phyloP scores from a whole-genome alignment of 2,113 vertebrate species.

The Eulemur rufifrons region DNA sequence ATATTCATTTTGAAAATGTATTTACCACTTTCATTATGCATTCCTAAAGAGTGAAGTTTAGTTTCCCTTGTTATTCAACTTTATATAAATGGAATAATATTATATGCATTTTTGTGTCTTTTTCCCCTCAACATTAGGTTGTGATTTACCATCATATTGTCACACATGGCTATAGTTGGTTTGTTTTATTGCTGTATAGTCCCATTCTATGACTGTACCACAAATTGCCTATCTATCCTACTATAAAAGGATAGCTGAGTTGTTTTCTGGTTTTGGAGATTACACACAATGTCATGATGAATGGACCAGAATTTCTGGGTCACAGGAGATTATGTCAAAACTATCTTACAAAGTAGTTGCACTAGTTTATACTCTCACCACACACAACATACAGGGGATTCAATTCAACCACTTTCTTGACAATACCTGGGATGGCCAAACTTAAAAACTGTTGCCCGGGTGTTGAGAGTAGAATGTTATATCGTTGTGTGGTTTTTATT shows the following conservation, averaged over 20 bases:
- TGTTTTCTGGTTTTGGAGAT: neutral
- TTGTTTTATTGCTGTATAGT: neutral
- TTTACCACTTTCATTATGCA: neutral
- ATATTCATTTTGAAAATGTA: neutral
- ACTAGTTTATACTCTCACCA: neutral
- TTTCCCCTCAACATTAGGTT: neutral
- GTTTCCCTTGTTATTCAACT: neutral
- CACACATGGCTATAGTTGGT: neutral
- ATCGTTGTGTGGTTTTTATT: neutral
- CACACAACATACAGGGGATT: neutral
- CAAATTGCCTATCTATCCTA: neutral
- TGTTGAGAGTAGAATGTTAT: neutral
- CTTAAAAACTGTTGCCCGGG: neutral
- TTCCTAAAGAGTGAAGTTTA: neutral
- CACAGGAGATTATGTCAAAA: neutral
- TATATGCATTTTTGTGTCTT: neutral
- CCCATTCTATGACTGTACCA: neutral
- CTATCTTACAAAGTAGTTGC: neutral
- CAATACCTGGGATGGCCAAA: neutral
- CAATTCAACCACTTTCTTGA: neutral
- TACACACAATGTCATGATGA: neutral
- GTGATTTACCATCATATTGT: neutral
- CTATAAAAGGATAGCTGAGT: neutral
- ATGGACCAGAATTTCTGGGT: neutral
- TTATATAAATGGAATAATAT: neutral